Evolutionary conservation across 2,888 invertebrate species (phyloP), one percentile per base, ranked within the genome.

Genomic region (Aphelenchoides bicaudatus): DNA sequence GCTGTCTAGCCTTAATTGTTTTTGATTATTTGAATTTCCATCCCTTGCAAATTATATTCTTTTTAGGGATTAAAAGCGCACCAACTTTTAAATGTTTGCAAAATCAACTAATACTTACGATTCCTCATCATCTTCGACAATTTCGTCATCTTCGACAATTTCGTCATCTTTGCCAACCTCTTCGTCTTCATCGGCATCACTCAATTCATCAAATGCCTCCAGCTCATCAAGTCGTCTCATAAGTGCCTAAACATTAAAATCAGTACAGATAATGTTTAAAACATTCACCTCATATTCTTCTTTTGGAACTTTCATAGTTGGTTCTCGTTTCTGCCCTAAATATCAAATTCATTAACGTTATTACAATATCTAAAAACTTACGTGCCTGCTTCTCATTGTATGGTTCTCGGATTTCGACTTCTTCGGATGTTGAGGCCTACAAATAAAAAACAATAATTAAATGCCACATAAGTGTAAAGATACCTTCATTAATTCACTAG

Each of bases 201-300:
- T 25, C 27, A 10, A 27, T 5, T 51, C 38, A 38, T 51, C 52
- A 6, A 16, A 16, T 28, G n/a, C 31, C 30, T 48, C 52, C 4
- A 51, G 37, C 2, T 51, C 52, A 30, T 51, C 52, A n/a, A 51
- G 27, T 10, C 52, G 31, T 19, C 52, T 51, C 52, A 51, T 51
- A 16, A 51, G 13, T 19, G 37, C 52, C 52, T 51, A 16, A 51
- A 51, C 19, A n/a, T n/a, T n/a, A 34, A 10, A 34, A 34, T 10
- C 34, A 34, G 34, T 10, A 34, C 10, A n/a, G n/a, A n/a, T n/a
- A 16, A 16, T 2, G 39, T 19, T n/a, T n/a, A n/a, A 38, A 47
- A 3, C 21, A 34, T 13, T 19, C 34, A 51, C 28, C 52, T 2
- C 34, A 31, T 8, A 48, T n/a, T 43, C 43, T 8, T 43, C 21